A percentile compares a stretch with the other conserved stretches of the same genome.
These are phyloP conservation scores for Kryptolebias marmoratus DNA, from an alignment of 2,113 vertebrate species.

Conservation along the genomic window DNA sequence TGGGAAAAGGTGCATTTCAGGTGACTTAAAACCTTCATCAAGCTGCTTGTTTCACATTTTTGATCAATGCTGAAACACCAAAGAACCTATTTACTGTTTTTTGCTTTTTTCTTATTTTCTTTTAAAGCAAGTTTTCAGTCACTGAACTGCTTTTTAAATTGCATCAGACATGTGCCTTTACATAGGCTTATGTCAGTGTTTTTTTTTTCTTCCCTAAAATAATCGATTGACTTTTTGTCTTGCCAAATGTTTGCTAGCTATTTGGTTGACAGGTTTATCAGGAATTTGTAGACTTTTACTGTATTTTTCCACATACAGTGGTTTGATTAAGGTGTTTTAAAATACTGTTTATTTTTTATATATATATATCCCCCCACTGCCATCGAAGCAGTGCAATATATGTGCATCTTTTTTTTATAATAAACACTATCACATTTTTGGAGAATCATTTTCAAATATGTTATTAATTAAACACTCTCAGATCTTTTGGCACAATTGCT, in stretches of 20 bases:
- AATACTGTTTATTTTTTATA: neutral
- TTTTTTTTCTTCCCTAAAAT: neutral
- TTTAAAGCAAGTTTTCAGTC: neutral
- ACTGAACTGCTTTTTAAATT: neutral
- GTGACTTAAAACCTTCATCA: neutral
- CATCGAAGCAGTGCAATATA: too few species aligned
- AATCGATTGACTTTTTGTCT: neutral
- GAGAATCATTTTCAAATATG: slow-evolving; percentile 1
- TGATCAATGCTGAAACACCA: slow-evolving; percentile 7
- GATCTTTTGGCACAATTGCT: neutral
- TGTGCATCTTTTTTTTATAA: neutral
- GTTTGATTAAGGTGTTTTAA: neutral
- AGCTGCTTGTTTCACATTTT: slow-evolving; percentile 11
- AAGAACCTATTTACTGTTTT: too few species aligned
- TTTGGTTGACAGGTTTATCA: neutral
- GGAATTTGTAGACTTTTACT: neutral
- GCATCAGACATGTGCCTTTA: neutral
- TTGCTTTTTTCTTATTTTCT: neutral
- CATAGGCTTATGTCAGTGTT: neutral
- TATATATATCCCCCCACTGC: too few species aligned
- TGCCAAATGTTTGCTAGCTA: neutral
- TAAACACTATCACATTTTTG: neutral
- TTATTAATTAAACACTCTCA: slow-evolving; percentile 31
- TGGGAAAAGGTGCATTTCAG: slow-evolving; percentile 4
- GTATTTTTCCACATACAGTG: neutral